Percentiles rank a stretch among this genome's conserved stretches.
Conservation (phyloP, 2,888 invertebrate species). For the Diloba caeruleocephala region DNA sequence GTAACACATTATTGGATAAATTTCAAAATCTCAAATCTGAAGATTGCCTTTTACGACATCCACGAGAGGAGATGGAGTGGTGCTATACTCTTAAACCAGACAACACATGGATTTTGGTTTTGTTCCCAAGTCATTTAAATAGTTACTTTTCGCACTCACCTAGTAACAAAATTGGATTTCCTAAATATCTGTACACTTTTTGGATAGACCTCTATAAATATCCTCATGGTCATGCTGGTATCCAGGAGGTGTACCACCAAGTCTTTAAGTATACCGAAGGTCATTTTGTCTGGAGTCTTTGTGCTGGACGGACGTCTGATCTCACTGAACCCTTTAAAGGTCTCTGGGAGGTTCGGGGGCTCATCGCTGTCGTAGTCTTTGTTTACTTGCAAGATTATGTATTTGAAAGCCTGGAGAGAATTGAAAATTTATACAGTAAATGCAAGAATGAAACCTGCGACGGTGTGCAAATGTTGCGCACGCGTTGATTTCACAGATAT, state of each 20-base stretch:
- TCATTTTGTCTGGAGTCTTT: conserved; percentile 73
- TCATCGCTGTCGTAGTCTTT: conserved; percentile 80
- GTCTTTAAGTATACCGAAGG: conserved; percentile 89
- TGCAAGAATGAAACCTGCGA: too few relatives aligned
- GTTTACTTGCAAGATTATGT: conserved; percentile 86
- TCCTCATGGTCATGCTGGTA: conserved; percentile 91
- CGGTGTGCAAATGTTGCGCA: too few relatives aligned
- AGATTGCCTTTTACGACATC: too few relatives aligned
- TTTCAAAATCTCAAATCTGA: too few relatives aligned
- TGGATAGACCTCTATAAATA: conserved; percentile 92
- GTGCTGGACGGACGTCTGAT: conserved; percentile 71
- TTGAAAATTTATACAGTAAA: background rate
- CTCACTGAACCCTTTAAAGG: conserved; percentile 82
- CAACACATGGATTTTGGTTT: too few relatives aligned
- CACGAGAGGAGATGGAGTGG: too few relatives aligned
- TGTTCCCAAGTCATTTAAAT: too few relatives aligned
- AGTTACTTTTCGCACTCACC: conserved; percentile 71
- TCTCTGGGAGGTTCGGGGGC: conserved; percentile 83
- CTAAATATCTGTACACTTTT: conserved; percentile 86
- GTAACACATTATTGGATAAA: too few relatives aligned
- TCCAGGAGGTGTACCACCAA: conserved; percentile 92
- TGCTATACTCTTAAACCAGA: too few relatives aligned
- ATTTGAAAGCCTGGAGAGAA: conserved; percentile 81
- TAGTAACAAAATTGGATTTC: conserved; percentile 89
- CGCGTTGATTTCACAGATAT: too few relatives aligned